phyloP scores from a whole-genome alignment of 2,113 vertebrate genomes.

The Ia io region DNA sequence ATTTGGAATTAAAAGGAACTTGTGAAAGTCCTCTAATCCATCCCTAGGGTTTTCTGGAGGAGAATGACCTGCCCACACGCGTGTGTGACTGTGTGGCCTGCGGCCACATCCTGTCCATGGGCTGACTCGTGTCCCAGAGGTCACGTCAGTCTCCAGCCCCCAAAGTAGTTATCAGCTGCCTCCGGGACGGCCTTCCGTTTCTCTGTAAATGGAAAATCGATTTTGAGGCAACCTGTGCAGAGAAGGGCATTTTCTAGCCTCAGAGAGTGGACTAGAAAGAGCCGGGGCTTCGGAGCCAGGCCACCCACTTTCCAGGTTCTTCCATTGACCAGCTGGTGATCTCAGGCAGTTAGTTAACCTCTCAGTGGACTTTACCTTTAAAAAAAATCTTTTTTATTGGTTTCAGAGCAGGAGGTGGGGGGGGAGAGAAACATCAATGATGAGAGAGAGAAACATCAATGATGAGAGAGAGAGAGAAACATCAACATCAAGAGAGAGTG shows the following conservation, averaged over 20 bases:
- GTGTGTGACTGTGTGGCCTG: neutral
- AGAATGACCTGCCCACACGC: neutral
- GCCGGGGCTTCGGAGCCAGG: neutral
- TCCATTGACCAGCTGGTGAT: no score
- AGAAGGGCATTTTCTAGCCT: neutral
- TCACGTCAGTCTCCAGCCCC: neutral
- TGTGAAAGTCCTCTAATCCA: neutral
- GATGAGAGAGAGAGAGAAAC: no score
- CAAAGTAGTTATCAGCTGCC: neutral
- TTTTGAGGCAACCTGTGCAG: neutral
- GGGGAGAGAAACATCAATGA: no score
- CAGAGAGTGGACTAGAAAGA: neutral
- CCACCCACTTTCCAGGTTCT: neutral
- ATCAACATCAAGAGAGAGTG: no score
- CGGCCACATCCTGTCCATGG: fast-evolving
- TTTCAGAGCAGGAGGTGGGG: no score
- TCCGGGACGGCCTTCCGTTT: neutral
- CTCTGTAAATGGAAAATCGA: neutral
- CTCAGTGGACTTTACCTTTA: neutral
- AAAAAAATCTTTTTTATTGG: no score
- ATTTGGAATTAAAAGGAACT: neutral
- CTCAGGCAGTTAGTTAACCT: neutral
- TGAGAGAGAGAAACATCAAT: no score
- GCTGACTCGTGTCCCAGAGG: neutral
- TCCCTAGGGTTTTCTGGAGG: neutral